Evolutionary conservation across 2,888 invertebrate genomes (phyloP), one percentile per base, ranked within the genome.

Genomic region (Oxytorus armatus): DNA sequence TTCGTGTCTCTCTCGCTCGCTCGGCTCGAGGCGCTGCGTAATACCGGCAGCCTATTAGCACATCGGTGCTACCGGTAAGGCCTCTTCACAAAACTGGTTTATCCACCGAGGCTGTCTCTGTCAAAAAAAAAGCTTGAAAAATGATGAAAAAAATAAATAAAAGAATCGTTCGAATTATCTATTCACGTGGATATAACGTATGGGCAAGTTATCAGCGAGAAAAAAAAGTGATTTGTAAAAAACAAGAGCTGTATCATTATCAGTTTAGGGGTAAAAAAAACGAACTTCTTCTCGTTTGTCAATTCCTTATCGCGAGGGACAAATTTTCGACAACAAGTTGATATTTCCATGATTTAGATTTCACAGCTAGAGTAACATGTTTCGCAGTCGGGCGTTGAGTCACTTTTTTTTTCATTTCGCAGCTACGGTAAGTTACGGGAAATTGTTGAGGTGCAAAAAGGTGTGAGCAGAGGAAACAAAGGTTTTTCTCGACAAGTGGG

Each of bases 51-150:
- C 75, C 49, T 65, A 79, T 79, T 79, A 79, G 79, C 75, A 75
- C 79, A 79, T 75, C 79, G 70, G 51, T 44, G 79, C 75, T 79
- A 75, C 79, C 65, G 69, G 79, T 68, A 75, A 42, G 51, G 70
- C 69, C 75, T 70, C 70, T 36, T 70, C 79, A 70, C 65, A 51
- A 79, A 79, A 79, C 79, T 70, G 79, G 79, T 79, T 79, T 79
- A 79, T 70, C n/a, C 79, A 65, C 63, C 47, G 61, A 29, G 65
- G 21, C n/a, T 42, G 23, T 65, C 55, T 47, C 55, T n/a, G 21
- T 16, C 23, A 42, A 59, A 61, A 61, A 8, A 25, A 51, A 29
- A 61, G 68, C 53, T 23, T 16, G 23, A 53, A 63, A 76, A 69
- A 51, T 16, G 11, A 25, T n/a, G n/a, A 73, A 73, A 44, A 42